Conservation (phyloP, 2,113 vertebrate species). For the Ancistrus triradiatus region DNA sequence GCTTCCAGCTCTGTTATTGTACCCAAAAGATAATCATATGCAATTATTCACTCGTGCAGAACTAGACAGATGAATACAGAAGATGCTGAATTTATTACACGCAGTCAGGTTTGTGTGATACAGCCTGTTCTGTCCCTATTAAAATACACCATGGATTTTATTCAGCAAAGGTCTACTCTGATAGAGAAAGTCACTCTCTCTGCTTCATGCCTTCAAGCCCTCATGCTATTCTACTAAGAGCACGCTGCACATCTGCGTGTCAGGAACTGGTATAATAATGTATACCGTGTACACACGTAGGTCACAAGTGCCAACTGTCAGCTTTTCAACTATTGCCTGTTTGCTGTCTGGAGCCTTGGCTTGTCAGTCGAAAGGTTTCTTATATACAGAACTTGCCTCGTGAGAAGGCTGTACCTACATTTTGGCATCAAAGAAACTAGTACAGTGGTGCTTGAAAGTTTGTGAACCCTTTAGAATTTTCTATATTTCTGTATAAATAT, state of each 20-base stretch:
- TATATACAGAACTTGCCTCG: background rate
- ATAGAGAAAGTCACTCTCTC: background rate
- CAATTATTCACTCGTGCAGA: conserved; percentile 18
- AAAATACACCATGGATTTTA: background rate
- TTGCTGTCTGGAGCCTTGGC: conserved; percentile 5
- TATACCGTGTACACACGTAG: background rate
- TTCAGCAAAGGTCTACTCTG: background rate
- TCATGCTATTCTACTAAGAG: background rate
- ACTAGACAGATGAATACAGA: conserved; percentile 20
- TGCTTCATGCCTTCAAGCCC: background rate
- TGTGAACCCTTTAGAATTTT: too few species aligned
- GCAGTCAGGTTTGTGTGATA: background rate
- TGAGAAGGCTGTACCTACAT: background rate
- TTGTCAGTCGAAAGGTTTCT: conserved; percentile 5
- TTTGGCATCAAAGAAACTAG: background rate
- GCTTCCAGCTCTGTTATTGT: conserved; percentile 3
- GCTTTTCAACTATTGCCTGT: conserved; percentile 9
- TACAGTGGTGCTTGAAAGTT: too few species aligned
- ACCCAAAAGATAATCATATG: conserved; percentile 25
- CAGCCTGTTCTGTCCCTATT: background rate
- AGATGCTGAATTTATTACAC: conserved; percentile 13
- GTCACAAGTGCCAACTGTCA: conserved; percentile 18
- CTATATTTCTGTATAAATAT: too few species aligned
- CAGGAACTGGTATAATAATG: background rate
- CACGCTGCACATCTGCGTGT: background rate